A percentile compares a stretch with the other conserved stretches of the same genome.
Evolutionary conservation across 1,140 invertebrate genomes (phyloP).

Genomic region (Ceratosolen solmsi): DNA sequence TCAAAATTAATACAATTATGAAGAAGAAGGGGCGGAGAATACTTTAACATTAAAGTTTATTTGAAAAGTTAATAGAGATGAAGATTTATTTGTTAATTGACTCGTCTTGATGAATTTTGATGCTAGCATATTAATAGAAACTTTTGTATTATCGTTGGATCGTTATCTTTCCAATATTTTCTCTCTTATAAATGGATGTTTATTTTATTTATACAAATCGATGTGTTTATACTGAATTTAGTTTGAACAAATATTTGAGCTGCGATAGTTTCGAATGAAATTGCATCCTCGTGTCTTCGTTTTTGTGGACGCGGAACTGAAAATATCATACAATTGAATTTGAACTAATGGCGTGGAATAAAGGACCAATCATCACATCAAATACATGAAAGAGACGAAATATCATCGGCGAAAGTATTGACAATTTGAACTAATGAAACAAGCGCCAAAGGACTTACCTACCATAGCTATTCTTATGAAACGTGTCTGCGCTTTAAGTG

Average conservation of each 20-base stretch:
- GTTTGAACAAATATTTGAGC: not conserved
- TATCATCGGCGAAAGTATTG: constrained; percentile 11
- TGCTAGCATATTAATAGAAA: too few species aligned
- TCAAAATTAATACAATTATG: too few species aligned
- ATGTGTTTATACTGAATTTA: not conserved
- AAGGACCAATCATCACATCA: constrained; percentile 46
- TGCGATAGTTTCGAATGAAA: not conserved
- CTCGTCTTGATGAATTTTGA: too few species aligned
- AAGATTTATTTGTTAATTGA: too few species aligned
- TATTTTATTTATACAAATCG: not conserved
- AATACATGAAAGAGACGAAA: constrained; percentile 43
- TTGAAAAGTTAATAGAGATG: too few species aligned
- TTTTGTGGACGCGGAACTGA: constrained; percentile 25
- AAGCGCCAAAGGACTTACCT: constrained; percentile 20
- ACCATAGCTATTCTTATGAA: not conserved
- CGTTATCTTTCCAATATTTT: too few species aligned
- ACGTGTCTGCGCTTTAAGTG: not conserved
- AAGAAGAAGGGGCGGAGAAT: too few species aligned
- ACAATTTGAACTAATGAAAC: constrained; percentile 46
- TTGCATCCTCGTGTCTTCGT: constrained; percentile 14
- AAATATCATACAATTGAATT: constrained; percentile 39
- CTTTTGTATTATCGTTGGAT: too few species aligned
- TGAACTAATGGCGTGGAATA: constrained; percentile 41
- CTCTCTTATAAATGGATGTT: too few species aligned
- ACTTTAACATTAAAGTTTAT: too few species aligned